A percentile compares a stretch with the other conserved stretches of the same genome.
These are phyloP conservation scores for Mesorhabditis belari DNA, from an alignment of 2,888 invertebrate genomes.

Conservation along the genomic window DNA sequence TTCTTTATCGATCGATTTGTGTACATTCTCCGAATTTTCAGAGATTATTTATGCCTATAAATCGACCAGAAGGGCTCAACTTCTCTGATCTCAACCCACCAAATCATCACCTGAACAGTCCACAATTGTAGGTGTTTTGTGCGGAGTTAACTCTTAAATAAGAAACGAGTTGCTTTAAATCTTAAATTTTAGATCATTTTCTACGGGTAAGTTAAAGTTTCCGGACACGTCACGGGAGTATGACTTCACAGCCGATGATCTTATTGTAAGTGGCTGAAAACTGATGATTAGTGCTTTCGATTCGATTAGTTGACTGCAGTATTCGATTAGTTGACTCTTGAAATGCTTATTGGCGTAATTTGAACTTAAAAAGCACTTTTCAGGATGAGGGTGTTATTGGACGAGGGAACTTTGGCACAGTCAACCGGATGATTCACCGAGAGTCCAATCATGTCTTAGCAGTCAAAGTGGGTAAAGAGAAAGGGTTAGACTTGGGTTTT, in stretches of 20 bases:
- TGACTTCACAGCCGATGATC: neutral
- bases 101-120: neutral
- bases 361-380: neutral
- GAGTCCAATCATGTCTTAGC: conserved; percentile 76
- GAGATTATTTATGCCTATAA: neutral
- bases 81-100: neutral
- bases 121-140: neutral
- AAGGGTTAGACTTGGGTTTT: too few species aligned
- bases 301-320: too few species aligned
- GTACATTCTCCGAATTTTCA: neutral
- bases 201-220: neutral
- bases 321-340: too few species aligned
- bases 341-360: too few species aligned
- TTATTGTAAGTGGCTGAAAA: neutral
- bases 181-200: neutral
- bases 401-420: conserved; percentile 64
- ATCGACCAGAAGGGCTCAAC: neutral
- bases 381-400: conserved; percentile 58
- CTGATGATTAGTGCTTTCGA: too few species aligned
- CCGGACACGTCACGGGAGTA: neutral
- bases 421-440: conserved; percentile 62
- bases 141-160: too few species aligned
- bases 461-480: conserved; percentile 67
- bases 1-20: neutral
- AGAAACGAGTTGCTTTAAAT: neutral